Base-by-base conservation (phyloP, 2,113 vertebrate genomes). In the Coptodon rendalli region DNA sequence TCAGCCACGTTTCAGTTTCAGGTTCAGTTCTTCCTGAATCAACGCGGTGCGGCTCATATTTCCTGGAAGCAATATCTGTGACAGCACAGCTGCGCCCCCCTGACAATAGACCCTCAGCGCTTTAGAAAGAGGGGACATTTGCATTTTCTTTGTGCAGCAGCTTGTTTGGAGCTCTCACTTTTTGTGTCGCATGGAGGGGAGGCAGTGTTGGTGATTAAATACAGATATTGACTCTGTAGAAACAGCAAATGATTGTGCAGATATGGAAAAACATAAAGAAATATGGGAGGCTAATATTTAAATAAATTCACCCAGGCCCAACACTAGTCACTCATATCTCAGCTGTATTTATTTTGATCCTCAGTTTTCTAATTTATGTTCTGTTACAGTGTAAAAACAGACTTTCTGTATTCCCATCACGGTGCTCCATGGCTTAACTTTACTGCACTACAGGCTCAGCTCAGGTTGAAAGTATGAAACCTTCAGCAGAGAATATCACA, bases 101-200 rank as follows among this genome's bases (percentile, higher is more conserved):
- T 63, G 90, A 94, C 92, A 95, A 95, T 80, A 82, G 80, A 45
- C 71, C 89, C 31, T 85, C 83, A 7, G 68, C 53, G 36, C 91
- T 84, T 81, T 76, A 89, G 12, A 82, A 81, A 92, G 29, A 84
- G 24, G 31, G 22, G 36, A 84, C 85, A 93, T 94, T 95, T 86
- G 92, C 90, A 94, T 94, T 89, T 92, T 59, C 19, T 85, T 95
- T 95, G 91, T 93, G 81, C 66, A 13, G 71, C 16, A 57, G 57
- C 84, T 76, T 84, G 87, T 91, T 86, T 68, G 57, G 80, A 85
- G 38, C 81, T 87, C 83, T 87, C 38, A 82, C n/a, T 87, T 56
- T 89, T 59, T 83, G 76, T 82, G 36, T 86, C 9, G 3, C 22
- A 19, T 5, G 19, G 53, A 52, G 34, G 56, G 3, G 54, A 40